phyloP scores from a whole-genome alignment of 2,113 vertebrate genomes.

The Brevimyrus niger region DNA sequence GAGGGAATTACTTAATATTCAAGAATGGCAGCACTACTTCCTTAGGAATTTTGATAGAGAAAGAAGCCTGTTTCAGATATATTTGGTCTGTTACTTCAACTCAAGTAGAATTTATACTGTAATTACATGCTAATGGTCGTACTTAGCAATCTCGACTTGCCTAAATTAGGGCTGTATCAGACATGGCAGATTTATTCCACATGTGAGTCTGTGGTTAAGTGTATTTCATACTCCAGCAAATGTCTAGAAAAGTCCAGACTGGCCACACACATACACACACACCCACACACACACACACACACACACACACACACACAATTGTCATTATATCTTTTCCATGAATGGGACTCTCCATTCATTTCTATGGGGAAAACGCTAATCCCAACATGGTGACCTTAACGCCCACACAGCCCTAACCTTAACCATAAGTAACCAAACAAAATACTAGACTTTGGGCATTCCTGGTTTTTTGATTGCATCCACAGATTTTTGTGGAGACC shows the following conservation, averaged over 20 bases:
- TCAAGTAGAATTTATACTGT: not conserved
- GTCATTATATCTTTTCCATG: too few relatives aligned
- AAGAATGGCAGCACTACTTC: not conserved
- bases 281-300: not conserved
- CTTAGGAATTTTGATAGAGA: not conserved
- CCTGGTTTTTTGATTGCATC: too few relatives aligned
- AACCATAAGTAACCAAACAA: too few relatives aligned
- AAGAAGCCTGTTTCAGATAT: not conserved
- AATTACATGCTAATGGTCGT: not conserved
- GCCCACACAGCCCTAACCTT: too few relatives aligned
- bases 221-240: not conserved
- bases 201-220: not conserved
- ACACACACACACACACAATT: not conserved
- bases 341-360: too few relatives aligned
- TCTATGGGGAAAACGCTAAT: too few relatives aligned
- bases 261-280: not conserved
- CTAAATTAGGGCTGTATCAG: not conserved
- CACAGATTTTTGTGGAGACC: too few relatives aligned
- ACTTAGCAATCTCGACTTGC: not conserved
- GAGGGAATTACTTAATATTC: not conserved
- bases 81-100: not conserved
- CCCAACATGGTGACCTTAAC: too few relatives aligned
- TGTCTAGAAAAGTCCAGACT: not conserved
- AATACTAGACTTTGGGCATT: too few relatives aligned
- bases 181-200: not conserved